Evolutionary conservation across 2,113 vertebrate genomes (phyloP).

Genomic region (Neofelis nebulosa): DNA sequence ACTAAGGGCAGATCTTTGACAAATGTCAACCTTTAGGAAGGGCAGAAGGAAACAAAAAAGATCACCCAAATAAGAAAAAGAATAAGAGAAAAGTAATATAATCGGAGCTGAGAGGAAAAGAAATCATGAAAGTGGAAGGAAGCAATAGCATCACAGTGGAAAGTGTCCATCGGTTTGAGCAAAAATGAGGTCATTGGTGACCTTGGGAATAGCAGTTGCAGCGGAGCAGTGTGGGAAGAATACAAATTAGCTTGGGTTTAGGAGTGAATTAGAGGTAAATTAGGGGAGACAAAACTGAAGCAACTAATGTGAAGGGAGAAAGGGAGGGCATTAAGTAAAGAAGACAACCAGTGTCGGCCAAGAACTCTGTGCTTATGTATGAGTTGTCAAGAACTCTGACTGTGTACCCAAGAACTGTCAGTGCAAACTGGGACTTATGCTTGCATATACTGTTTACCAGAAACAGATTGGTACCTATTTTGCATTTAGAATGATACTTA

Average conservation of each 20-base stretch:
- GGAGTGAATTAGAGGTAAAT: slow-evolving; percentile 52
- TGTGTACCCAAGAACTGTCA: slow-evolving; percentile 20
- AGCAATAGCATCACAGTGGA: neutral
- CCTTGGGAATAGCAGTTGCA: neutral
- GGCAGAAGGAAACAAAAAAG: neutral
- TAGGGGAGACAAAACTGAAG: slow-evolving; percentile 62
- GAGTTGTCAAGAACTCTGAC: slow-evolving; percentile 58
- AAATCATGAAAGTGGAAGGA: neutral
- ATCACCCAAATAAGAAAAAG: neutral
- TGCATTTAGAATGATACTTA: slow-evolving; percentile 73
- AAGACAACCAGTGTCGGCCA: neutral
- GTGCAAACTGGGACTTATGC: neutral
- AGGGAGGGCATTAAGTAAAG: neutral
- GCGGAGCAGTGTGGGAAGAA: neutral
- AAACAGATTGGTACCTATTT: slow-evolving; percentile 55
- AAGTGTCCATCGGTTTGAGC: neutral
- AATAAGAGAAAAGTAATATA: neutral
- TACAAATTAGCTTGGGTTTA: slow-evolving; percentile 31
- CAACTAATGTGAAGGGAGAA: slow-evolving; percentile 18
- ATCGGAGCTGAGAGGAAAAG: neutral
- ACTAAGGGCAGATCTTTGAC: neutral
- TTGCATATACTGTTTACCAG: slow-evolving; percentile 38
- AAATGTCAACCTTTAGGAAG: neutral
- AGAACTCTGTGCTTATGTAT: neutral
- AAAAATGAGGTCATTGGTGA: slow-evolving; percentile 14